Conservation (phyloP, 2,113 vertebrate genomes). For the Loxodonta africana region DNA sequence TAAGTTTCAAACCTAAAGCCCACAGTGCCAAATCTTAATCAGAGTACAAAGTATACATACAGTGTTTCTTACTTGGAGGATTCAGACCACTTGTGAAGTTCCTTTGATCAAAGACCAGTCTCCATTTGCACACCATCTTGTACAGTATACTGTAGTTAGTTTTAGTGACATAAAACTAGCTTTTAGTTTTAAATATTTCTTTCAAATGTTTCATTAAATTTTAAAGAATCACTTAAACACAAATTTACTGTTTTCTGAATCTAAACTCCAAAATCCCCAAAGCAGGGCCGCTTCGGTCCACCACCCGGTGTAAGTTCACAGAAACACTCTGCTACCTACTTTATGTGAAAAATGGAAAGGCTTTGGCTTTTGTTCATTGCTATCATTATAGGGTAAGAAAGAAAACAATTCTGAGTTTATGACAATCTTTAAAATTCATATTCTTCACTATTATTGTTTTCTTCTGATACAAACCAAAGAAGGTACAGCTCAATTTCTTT, state of each 20-base stretch:
- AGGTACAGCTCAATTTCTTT: neutral
- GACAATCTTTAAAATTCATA: slow-evolving; percentile 19
- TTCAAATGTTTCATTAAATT: neutral
- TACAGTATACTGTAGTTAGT: neutral
- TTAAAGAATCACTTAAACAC: slow-evolving; percentile 22
- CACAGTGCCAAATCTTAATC: neutral
- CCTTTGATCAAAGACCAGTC: slow-evolving; percentile 4
- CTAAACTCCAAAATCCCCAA: slow-evolving; percentile 28
- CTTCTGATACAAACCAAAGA: slow-evolving; percentile 31
- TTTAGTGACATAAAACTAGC: slow-evolving; percentile 49
- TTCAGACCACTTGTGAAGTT: neutral
- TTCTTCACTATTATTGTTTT: slow-evolving; percentile 30
- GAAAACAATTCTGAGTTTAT: neutral
- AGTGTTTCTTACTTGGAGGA: neutral
- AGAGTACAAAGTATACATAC: neutral
- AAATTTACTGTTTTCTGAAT: slow-evolving; percentile 48
- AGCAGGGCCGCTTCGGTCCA: neutral
- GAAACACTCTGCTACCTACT: neutral
- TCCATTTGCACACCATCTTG: neutral
- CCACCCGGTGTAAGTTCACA: neutral
- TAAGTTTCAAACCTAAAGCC: slow-evolving; percentile 36
- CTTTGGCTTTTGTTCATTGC: neutral
- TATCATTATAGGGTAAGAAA: neutral
- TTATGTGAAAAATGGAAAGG: neutral
- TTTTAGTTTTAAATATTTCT: neutral